Conservation (phyloP, 2,797 vertebrate species). For the Oreochromis mossambicus region DNA sequence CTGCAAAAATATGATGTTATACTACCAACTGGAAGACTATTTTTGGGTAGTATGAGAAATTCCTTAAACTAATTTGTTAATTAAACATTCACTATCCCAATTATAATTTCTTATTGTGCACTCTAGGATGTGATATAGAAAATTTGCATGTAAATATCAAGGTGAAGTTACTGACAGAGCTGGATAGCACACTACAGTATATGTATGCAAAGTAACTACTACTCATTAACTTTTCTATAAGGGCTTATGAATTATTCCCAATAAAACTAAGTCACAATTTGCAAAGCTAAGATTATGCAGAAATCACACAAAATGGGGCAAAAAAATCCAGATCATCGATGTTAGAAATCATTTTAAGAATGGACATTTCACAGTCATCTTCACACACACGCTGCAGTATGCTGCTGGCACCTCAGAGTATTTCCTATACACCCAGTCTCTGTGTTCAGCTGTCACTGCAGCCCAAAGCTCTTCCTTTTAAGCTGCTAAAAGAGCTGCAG, state of each 20-base stretch:
- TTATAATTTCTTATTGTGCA: background rate
- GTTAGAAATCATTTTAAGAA: background rate
- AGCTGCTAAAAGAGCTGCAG: constrained; percentile 19
- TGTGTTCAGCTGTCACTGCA: constrained; percentile 18
- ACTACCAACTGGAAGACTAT: background rate
- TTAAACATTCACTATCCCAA: background rate
- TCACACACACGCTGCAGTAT: background rate
- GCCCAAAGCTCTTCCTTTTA: background rate
- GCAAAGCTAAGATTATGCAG: background rate
- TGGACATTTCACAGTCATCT: background rate
- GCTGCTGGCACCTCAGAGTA: background rate
- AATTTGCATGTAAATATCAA: background rate
- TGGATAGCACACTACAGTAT: background rate
- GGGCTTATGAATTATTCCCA: background rate
- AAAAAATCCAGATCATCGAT: background rate
- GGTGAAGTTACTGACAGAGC: background rate
- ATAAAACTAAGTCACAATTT: background rate
- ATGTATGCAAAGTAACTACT: background rate
- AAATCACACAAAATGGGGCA: background rate
- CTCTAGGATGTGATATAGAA: background rate
- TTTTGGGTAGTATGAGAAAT: background rate
- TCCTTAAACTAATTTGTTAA: background rate
- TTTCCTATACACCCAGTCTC: background rate
- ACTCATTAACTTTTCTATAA: background rate
- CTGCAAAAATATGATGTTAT: background rate